Evolutionary conservation across 37 sponge, comb jelly and placozoan species (phyloP), one percentile per base, ranked within the genome.

Genomic region (Amphimedon queenslandica): DNA sequence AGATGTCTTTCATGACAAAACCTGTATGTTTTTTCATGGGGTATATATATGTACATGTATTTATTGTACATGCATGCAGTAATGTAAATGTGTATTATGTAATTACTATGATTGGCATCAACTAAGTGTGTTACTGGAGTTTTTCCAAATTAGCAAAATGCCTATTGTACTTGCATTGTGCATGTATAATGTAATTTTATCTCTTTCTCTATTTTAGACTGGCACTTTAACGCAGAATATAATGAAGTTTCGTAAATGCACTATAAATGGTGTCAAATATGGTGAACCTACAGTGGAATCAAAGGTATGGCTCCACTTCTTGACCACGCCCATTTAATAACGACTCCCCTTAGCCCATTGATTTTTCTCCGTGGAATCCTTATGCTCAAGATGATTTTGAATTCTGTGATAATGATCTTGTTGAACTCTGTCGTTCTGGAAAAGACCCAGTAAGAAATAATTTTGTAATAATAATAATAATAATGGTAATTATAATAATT

Each of bases 151-250:
- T n/a, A n/a, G n/a, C n/a, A n/a, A n/a, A n/a, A n/a, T n/a, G n/a
- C n/a, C n/a, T n/a, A n/a, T n/a, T n/a, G n/a, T n/a, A n/a, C n/a
- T n/a, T n/a, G n/a, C n/a, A n/a, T n/a, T n/a, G n/a, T n/a, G n/a
- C n/a, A n/a, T n/a, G n/a, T n/a, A n/a, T n/a, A n/a, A n/a, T n/a
- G n/a, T n/a, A n/a, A n/a, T n/a, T n/a, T n/a, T n/a, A n/a, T n/a
- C n/a, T n/a, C 39, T 39, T 10, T 39, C 21, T 67, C 13, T 21
- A 1, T 57, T 58, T 30, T 42, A 92, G 96, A 95, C 94, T 24
- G 95, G 99, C 1, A 98, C 99, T 16, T 82, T 98, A 68, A 98
- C 99, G 23, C 93, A 92, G 66, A 98, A 98, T 57, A 75, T 95
- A 20, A 98, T 98, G 99, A 80, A 81, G 0, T 95, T 98, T 42